phyloP scores from a whole-genome alignment of 2,797 vertebrate species.

The Fratercula arctica region DNA sequence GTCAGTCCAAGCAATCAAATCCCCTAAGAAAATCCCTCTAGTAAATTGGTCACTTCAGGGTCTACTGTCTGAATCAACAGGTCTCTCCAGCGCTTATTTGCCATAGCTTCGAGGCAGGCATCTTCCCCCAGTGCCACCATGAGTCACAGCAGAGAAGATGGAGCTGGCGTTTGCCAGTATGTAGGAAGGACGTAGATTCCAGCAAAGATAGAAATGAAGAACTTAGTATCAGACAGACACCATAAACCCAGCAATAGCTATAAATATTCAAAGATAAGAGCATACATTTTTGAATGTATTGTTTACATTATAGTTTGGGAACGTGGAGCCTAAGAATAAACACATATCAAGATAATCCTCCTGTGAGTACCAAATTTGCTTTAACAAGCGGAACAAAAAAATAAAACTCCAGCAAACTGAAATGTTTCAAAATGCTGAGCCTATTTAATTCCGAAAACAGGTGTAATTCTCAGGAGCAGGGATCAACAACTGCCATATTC shows the following conservation, averaged over 20 bases:
- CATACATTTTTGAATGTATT: neutral
- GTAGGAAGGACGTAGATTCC: neutral
- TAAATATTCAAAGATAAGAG: neutral
- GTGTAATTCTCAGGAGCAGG: neutral
- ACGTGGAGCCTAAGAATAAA: neutral
- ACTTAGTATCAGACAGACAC: neutral
- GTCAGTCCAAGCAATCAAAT: neutral
- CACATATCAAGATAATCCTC: neutral
- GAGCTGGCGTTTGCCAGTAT: neutral
- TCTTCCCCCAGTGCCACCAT: neutral
- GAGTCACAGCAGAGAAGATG: neutral
- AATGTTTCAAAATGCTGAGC: neutral
- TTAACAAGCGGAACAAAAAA: neutral
- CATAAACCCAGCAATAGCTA: neutral
- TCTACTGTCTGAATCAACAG: neutral
- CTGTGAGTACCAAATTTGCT: neutral
- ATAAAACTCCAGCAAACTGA: neutral
- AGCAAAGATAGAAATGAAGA: neutral
- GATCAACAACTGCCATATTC: neutral
- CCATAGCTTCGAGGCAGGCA: neutral
- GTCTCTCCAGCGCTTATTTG: neutral
- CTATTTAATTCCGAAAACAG: neutral
- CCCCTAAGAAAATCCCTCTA: neutral
- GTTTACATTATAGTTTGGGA: neutral
- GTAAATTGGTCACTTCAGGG: neutral